A percentile compares a stretch with the other conserved stretches of the same genome.
Conservation (phyloP, 2,888 invertebrate species). For the Operophtera brumata region DNA sequence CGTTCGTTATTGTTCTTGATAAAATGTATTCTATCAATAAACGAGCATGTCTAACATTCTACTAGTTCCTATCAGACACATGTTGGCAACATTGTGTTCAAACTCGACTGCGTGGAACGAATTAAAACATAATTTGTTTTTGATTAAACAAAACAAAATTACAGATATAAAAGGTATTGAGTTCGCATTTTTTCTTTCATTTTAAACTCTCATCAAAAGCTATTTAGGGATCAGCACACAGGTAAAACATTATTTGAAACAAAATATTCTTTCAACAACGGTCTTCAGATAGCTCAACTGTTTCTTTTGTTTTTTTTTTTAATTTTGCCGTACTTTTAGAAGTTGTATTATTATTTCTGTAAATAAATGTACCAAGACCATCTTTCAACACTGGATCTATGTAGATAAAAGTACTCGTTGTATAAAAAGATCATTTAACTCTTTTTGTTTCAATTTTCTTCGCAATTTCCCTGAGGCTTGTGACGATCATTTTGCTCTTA, state of each 20-base stretch:
- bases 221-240: too few relatives aligned
- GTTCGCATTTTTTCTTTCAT: neutral
- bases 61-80: neutral
- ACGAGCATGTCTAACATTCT: too few relatives aligned
- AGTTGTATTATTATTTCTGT: too few relatives aligned
- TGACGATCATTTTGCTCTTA: conserved; percentile 11
- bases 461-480: conserved; percentile 20
- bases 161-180: neutral
- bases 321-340: too few relatives aligned
- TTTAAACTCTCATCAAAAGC: neutral
- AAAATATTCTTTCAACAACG: too few relatives aligned
- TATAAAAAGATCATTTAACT: neutral
- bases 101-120: neutral
- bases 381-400: neutral
- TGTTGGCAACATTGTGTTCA: neutral
- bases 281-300: too few relatives aligned
- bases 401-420: neutral
- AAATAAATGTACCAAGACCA: too few relatives aligned
- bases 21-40: too few relatives aligned
- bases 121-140: neutral
- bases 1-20: too few relatives aligned
- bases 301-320: too few relatives aligned
- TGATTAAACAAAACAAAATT: neutral
- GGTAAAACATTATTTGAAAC: too few relatives aligned
- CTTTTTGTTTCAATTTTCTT: conserved; percentile 18